phyloP scores from a whole-genome alignment of 2,888 invertebrate species.

The Biston betularia region DNA sequence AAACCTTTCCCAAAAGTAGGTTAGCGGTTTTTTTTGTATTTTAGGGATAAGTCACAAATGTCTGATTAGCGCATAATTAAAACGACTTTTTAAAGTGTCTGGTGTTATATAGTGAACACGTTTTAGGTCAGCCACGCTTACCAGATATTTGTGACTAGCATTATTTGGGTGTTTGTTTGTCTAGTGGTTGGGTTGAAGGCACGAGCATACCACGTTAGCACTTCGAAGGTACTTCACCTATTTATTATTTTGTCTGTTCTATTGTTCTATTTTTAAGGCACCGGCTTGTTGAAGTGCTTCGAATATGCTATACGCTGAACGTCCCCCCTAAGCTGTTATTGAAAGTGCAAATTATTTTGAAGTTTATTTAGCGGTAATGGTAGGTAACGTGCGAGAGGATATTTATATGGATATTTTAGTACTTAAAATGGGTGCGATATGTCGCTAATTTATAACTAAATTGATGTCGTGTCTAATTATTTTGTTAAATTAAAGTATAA shows the following conservation, averaged over 20 bases:
- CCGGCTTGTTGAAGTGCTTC: conserved; percentile 72
- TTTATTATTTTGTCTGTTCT: conserved; percentile 47
- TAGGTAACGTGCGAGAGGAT: conserved; percentile 73
- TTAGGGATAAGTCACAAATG: neutral
- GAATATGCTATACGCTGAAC: conserved; percentile 79
- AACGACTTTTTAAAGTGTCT: neutral
- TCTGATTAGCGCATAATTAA: neutral
- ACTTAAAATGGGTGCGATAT: conserved; percentile 71
- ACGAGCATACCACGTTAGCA: conserved; percentile 66
- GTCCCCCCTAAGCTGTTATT: conserved; percentile 83
- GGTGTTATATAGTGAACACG: neutral
- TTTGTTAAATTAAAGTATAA: conserved; percentile 48
- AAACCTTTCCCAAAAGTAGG: neutral
- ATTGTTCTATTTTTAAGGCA: conserved; percentile 46
- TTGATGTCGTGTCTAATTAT: conserved; percentile 49
- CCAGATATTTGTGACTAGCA: neutral
- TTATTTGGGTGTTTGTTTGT: neutral
- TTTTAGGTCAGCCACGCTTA: neutral
- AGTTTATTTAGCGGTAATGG: conserved; percentile 73
- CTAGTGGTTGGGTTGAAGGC: conserved; percentile 3
- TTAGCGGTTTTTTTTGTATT: neutral
- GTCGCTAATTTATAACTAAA: conserved; percentile 57
- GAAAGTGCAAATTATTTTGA: conserved; percentile 82
- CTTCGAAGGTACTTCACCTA: conserved; percentile 73
- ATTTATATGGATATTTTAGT: conserved; percentile 82